These are phyloP conservation scores for Linepithema humile DNA, from an alignment of 1,140 invertebrate genomes.

Conservation along the genomic window DNA sequence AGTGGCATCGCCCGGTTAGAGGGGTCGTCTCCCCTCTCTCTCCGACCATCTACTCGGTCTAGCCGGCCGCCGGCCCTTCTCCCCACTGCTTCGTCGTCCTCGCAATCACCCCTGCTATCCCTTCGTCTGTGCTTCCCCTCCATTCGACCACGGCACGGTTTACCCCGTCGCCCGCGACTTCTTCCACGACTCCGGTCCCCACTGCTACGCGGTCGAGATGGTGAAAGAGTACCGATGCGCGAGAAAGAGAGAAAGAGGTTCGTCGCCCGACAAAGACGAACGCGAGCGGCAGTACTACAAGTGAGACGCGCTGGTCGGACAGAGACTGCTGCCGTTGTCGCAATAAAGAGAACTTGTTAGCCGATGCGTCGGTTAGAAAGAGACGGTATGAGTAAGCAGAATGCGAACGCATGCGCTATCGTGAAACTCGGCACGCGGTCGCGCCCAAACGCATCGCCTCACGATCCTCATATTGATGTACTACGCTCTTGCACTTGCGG, in stretches of 20 bases:
- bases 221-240: conserved; percentile 48
- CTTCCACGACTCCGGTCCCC: conserved; percentile 30
- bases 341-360: conserved; percentile 23
- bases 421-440: conserved; percentile 72
- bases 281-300: background rate
- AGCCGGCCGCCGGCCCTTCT: background rate
- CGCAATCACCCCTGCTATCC: background rate
- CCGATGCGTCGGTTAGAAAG: background rate
- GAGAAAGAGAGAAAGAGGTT: background rate
- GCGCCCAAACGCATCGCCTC: conserved; percentile 71
- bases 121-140: conserved; percentile 48
- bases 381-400: conserved; percentile 26
- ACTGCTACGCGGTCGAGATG: background rate
- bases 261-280: background rate
- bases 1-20: conserved; percentile 77
- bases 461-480: conserved; percentile 76
- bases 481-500: conserved; percentile 65
- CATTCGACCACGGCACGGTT: background rate
- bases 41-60: background rate
- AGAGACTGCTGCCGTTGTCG: conserved; percentile 21
- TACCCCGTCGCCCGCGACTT: conserved; percentile 34
- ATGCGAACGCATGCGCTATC: conserved; percentile 64
- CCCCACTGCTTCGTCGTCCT: background rate
- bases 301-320: conserved; percentile 7
- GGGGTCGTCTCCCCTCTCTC: conserved; percentile 51